These are phyloP conservation scores for Paralichthys olivaceus DNA, from an alignment of 2,113 vertebrate species.

Conservation along the genomic window DNA sequence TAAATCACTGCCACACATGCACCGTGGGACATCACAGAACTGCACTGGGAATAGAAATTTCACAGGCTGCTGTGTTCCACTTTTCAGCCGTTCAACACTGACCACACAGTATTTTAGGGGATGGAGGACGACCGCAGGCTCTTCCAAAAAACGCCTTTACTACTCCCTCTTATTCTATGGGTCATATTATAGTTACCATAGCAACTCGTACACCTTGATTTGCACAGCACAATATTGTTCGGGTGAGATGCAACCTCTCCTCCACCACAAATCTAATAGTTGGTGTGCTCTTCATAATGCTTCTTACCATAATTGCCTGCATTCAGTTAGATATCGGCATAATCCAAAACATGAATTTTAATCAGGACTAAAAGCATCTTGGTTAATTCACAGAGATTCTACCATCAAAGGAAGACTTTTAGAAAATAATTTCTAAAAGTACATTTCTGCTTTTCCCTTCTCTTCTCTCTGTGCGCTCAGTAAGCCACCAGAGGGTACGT, in stretches of 20 bases:
- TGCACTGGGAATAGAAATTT: conserved; percentile 15
- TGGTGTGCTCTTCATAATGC: conserved; percentile 9
- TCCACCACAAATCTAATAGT: conserved; percentile 28
- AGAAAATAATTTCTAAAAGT: neutral
- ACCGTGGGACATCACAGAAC: neutral
- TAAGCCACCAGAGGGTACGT: neutral
- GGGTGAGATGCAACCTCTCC: conserved; percentile 41
- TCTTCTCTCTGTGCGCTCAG: neutral
- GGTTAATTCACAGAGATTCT: neutral
- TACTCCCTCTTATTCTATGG: conserved; percentile 2
- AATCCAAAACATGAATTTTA: conserved; percentile 20
- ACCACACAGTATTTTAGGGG: conserved; percentile 1
- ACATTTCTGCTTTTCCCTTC: conserved; percentile 7
- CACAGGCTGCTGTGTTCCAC: conserved; percentile 1
- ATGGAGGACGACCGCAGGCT: neutral
- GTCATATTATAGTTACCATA: conserved; percentile 61
- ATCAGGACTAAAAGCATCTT: conserved; percentile 23
- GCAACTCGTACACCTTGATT: conserved; percentile 59
- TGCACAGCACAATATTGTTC: conserved; percentile 42
- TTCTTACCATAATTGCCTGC: conserved; percentile 12
- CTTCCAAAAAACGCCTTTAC: conserved; percentile 25
- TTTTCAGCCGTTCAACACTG: conserved; percentile 19
- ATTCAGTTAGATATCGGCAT: conserved; percentile 13
- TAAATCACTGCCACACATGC: neutral
- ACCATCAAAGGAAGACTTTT: conserved; percentile 15